Percentiles rank a stretch among this genome's conserved stretches.
Conservation (phyloP, 2,888 invertebrate genomes). For the Tipula confusa region DNA sequence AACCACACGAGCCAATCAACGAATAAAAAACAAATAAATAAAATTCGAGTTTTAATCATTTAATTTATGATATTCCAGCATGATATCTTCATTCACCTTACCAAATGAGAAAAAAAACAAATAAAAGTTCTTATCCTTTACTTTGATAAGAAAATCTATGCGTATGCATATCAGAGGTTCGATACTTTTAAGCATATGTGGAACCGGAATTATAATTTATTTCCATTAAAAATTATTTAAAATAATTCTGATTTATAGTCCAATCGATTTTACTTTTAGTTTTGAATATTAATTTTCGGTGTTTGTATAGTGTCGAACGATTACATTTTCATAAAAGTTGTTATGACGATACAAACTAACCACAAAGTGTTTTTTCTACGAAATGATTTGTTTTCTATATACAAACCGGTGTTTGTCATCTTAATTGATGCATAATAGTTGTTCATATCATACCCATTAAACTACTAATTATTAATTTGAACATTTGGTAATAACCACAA, state of each 20-base stretch:
- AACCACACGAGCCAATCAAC: too few species aligned
- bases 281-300: background rate
- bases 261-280: background rate
- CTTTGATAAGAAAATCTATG: background rate
- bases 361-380: background rate
- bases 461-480: background rate
- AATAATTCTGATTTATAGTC: slow-evolving; percentile 20
- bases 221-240: background rate
- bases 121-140: background rate
- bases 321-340: background rate
- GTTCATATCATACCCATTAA: background rate
- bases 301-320: background rate
- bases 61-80: background rate
- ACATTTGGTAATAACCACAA: background rate
- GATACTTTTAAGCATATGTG: background rate
- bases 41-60: background rate
- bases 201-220: slow-evolving; percentile 25
- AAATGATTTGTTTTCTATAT: background rate
- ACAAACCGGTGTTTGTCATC: background rate
- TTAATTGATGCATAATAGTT: background rate
- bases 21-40: background rate
- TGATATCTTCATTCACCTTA: background rate
- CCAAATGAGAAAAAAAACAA: too few species aligned
- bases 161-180: background rate
- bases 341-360: background rate